These are phyloP conservation scores for Eupithecia tripunctaria DNA, from an alignment of 2,888 invertebrate species.

Conservation along the genomic window DNA sequence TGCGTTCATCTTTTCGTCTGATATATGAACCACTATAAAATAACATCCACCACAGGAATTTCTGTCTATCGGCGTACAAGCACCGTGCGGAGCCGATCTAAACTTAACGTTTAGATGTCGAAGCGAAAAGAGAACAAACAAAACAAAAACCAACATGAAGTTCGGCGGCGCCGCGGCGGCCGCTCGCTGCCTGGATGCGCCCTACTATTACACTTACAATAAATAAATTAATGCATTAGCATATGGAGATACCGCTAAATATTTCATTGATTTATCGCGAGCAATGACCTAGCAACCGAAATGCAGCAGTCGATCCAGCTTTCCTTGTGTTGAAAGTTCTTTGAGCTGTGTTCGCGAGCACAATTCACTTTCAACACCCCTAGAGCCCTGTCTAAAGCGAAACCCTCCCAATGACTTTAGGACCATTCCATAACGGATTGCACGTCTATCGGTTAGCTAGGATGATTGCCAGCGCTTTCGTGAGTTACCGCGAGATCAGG, in stretches of 20 bases:
- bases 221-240: slow-evolving; percentile 61
- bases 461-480: slow-evolving; percentile 46
- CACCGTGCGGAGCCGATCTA: slow-evolving; percentile 67
- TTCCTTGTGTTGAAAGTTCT: slow-evolving; percentile 48
- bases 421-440: slow-evolving; percentile 55
- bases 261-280: slow-evolving; percentile 53
- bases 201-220: slow-evolving; percentile 49
- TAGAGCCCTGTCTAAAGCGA: slow-evolving; percentile 48
- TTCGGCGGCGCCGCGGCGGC: slow-evolving; percentile 58
- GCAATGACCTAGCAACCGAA: slow-evolving; percentile 51
- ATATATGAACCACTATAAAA: slow-evolving; percentile 65
- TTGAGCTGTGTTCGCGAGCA: slow-evolving; percentile 23
- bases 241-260: slow-evolving; percentile 45
- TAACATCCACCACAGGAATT: slow-evolving; percentile 66
- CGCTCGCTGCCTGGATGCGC: slow-evolving; percentile 44
- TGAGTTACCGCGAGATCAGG: slow-evolving; percentile 39
- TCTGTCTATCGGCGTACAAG: slow-evolving; percentile 63
- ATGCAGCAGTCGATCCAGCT: slow-evolving; percentile 47
- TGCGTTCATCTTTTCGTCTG: slow-evolving; percentile 75
- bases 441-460: slow-evolving; percentile 39
- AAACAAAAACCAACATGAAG: slow-evolving; percentile 81
- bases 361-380: slow-evolving; percentile 48
- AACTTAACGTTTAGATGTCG: slow-evolving; percentile 64
- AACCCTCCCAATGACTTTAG: slow-evolving; percentile 52
- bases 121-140: slow-evolving; percentile 82